Percentiles rank a stretch among this genome's conserved stretches.
Conservation (phyloP, 1,140 invertebrate genomes). For the Laodelphax striatellus region DNA sequence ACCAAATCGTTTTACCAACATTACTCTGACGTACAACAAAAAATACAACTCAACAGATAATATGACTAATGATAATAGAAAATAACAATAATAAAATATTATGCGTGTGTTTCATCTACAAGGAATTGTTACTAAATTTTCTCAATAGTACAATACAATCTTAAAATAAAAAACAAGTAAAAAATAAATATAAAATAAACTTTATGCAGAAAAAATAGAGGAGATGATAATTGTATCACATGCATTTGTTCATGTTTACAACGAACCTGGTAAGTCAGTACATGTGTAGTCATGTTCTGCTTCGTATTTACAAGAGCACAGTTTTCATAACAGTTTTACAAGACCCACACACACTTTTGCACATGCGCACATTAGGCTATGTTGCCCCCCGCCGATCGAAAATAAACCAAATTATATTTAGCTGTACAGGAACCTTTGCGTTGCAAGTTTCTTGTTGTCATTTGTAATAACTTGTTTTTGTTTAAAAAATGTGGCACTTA, state of each 20-base stretch:
- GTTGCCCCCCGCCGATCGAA: not conserved
- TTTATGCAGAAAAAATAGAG: slow-evolving; percentile 15
- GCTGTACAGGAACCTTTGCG: slow-evolving; percentile 24
- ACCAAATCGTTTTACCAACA: not conserved
- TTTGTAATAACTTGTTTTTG: slow-evolving; percentile 19
- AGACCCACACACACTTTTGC: not conserved
- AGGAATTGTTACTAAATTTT: not conserved
- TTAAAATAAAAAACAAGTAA: slow-evolving; percentile 16
- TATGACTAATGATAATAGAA: not conserved
- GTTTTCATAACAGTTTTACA: not conserved
- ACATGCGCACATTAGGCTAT: not conserved
- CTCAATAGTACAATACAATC: not conserved
- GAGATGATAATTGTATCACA: slow-evolving; percentile 24
- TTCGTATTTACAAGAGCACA: not conserved
- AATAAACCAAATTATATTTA: not conserved
- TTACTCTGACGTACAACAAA: slow-evolving; percentile 5
- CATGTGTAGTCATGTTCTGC: not conserved
- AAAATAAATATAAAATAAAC: slow-evolving; percentile 20
- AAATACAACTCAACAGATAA: slow-evolving; percentile 2
- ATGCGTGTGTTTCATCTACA: not conserved
- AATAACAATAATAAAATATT: slow-evolving; percentile 1
- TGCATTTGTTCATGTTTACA: slow-evolving; percentile 21
- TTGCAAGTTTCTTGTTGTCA: slow-evolving; percentile 16
- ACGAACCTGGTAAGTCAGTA: slow-evolving; percentile 15
- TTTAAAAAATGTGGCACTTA: slow-evolving; percentile 25